phyloP scores from a whole-genome alignment of 1,140 invertebrate genomes.

The Cepaea nemoralis region DNA sequence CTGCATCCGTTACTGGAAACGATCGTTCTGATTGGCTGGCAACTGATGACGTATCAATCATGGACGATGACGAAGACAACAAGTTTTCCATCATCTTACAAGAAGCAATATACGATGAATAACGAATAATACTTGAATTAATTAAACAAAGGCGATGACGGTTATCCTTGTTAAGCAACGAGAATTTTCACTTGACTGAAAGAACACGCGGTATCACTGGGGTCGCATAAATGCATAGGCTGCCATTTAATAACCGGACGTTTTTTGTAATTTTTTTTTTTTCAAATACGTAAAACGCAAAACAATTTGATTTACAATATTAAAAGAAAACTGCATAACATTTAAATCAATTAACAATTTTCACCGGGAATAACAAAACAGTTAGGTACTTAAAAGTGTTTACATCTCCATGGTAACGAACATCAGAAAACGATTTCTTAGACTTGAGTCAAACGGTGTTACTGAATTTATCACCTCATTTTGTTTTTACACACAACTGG shows the following conservation, averaged over 20 bases:
- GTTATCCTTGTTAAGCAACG: neutral
- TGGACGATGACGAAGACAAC: constrained; percentile 9
- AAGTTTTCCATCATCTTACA: constrained; percentile 37
- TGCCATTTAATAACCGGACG: neutral
- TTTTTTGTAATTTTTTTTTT: neutral
- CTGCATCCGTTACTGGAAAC: constrained; percentile 13
- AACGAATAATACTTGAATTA: neutral
- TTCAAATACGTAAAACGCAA: neutral
- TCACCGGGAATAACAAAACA: constrained; percentile 10
- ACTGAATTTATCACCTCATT: too few relatives aligned
- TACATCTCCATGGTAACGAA: too few relatives aligned
- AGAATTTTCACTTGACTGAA: neutral
- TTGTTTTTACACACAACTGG: too few relatives aligned
- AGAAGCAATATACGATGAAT: neutral
- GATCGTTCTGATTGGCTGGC: constrained; percentile 3
- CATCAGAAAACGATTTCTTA: too few relatives aligned
- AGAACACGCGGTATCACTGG: neutral
- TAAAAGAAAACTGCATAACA: neutral
- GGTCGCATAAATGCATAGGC: neutral
- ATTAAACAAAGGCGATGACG: neutral
- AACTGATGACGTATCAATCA: constrained; percentile 28
- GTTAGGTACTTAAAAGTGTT: too few relatives aligned
- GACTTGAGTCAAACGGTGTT: too few relatives aligned
- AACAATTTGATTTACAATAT: neutral
- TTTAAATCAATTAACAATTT: neutral